Conservation (phyloP, 2,113 vertebrate species). For the Corythaeola cristata region DNA sequence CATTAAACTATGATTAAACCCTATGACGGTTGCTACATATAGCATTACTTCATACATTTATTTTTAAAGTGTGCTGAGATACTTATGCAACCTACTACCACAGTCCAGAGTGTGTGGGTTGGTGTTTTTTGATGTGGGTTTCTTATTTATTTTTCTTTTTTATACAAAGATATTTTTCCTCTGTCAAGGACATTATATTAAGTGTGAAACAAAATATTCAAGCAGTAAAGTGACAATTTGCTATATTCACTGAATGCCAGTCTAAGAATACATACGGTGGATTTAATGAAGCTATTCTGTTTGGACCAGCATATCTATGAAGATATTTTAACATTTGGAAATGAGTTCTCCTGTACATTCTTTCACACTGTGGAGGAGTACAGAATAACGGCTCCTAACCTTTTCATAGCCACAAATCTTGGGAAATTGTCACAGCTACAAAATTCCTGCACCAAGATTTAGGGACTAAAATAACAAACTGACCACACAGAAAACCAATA, state of each 20-base stretch:
- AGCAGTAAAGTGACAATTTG: background rate
- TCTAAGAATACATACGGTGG: background rate
- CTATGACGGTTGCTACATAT: background rate
- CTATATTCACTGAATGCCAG: background rate
- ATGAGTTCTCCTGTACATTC: background rate
- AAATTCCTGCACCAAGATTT: background rate
- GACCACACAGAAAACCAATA: background rate
- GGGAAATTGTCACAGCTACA: background rate
- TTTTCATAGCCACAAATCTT: background rate
- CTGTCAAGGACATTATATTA: background rate
- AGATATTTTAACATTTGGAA: background rate
- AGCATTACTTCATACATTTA: conserved; percentile 44
- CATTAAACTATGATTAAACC: conserved; percentile 45
- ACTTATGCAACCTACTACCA: background rate
- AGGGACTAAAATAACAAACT: background rate
- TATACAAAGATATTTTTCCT: background rate
- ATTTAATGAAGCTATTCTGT: background rate
- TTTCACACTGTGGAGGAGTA: background rate
- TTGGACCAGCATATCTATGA: background rate
- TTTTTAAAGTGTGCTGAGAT: background rate
- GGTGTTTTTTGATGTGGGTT: background rate
- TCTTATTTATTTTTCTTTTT: background rate
- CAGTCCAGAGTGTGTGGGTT: background rate
- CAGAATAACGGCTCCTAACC: background rate
- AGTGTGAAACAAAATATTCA: background rate